These are phyloP conservation scores for Protaetia brevitarsis DNA, from an alignment of 1,140 invertebrate genomes.

Conservation along the genomic window DNA sequence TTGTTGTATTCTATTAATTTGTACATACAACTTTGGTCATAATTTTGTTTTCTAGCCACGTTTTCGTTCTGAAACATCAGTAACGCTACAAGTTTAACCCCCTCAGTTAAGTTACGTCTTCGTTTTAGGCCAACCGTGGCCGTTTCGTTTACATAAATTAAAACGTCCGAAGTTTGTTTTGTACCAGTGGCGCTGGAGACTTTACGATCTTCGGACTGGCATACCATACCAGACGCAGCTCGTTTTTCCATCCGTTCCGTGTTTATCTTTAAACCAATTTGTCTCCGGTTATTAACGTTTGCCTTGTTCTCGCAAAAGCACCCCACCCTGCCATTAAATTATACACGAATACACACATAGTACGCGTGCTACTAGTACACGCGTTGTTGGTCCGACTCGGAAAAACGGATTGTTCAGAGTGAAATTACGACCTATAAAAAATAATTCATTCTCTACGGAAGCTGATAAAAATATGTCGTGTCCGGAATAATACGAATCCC, in stretches of 20 bases:
- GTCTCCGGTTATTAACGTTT: constrained; percentile 7
- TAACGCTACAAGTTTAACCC: too few relatives aligned
- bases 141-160: neutral
- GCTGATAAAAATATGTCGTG: constrained; percentile 14
- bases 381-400: neutral
- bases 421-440: constrained; percentile 13
- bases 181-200: neutral
- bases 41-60: too few relatives aligned
- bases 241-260: neutral
- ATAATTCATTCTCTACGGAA: constrained; percentile 13
- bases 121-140: neutral
- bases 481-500: neutral
- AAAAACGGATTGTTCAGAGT: neutral
- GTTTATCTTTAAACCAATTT: constrained; percentile 12
- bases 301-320: neutral
- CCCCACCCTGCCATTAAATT: neutral
- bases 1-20: too few relatives aligned
- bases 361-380: too few relatives aligned
- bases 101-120: too few relatives aligned
- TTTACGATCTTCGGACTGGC: neutral
- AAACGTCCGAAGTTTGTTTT: neutral
- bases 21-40: too few relatives aligned
- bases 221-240: neutral
- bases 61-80: too few relatives aligned
- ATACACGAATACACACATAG: neutral